A percentile compares a stretch with the other conserved stretches of the same genome.
Evolutionary conservation across 2,113 vertebrate genomes (phyloP).

Genomic region (Rana temporaria): DNA sequence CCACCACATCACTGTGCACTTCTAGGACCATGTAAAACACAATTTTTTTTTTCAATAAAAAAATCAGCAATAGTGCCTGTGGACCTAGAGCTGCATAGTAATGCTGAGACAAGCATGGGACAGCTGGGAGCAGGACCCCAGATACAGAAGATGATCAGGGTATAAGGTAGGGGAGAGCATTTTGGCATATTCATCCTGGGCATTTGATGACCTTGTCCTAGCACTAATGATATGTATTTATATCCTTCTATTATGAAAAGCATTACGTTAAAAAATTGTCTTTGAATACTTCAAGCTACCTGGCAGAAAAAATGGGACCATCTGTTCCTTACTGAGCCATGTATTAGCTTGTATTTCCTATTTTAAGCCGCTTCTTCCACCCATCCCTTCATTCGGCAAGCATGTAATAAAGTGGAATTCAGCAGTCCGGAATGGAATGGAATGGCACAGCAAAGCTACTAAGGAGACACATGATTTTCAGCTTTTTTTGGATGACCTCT

Average conservation of each 20-base stretch:
- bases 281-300: background rate
- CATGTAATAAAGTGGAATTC: slow-evolving; percentile 48
- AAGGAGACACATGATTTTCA: slow-evolving; percentile 42
- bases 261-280: background rate
- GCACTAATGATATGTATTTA: too few relatives aligned
- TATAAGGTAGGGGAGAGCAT: too few relatives aligned
- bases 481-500: slow-evolving; percentile 31
- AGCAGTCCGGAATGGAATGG: slow-evolving; percentile 48
- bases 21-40: too few relatives aligned
- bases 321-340: slow-evolving; percentile 1
- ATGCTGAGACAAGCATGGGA: too few relatives aligned
- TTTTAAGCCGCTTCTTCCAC: slow-evolving; percentile 11
- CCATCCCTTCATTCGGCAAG: background rate
- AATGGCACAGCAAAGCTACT: background rate
- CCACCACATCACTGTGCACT: too few relatives aligned
- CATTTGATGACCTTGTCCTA: too few relatives aligned
- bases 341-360: slow-evolving; percentile 28
- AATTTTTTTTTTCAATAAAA: too few relatives aligned
- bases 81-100: too few relatives aligned
- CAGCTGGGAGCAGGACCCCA: too few relatives aligned
- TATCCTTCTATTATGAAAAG: background rate
- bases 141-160: too few relatives aligned
- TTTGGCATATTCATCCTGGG: too few relatives aligned
- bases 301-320: background rate
- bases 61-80: too few relatives aligned